Evolutionary conservation across 2,888 invertebrate species (phyloP), one percentile per base, ranked within the genome.

Genomic region (Lydus trimaculatus): DNA sequence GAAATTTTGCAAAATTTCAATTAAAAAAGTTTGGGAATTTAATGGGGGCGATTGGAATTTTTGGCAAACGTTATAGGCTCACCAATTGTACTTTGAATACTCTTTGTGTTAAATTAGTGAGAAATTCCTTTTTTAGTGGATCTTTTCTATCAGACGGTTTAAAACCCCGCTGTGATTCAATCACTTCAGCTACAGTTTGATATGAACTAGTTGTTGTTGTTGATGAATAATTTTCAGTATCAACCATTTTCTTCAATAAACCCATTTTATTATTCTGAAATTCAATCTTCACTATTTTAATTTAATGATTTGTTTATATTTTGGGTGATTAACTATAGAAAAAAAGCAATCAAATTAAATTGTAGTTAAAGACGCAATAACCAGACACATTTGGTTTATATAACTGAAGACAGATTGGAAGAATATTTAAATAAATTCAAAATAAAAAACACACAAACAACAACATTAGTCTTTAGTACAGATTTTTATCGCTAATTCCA

Each of bases 141-240:
- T 96, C 94, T 82, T 91, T 91, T 84, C 91, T 89, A 85, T 96
- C 95, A 2, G 95, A 95, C 0, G 95, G 95, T 80, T 94, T 94
- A 85, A 94, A 94, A 39, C 95, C 94, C 33, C 94, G 88, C 73
- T 90, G 89, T 63, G 90, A 90, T 80, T 93, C 89, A 71, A 94
- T 87, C 17, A 90, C 87, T 81, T 90, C 90, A 76, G 85, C 33
- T 36, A 59, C 23, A 23, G 52, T 11, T 13, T 52, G 52, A 52
- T 52, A 52, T 25, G 48, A 52, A 17, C 43, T 43, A 17, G n/a
- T 17, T 17, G 48, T 52, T 17, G 43, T 43, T 43, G 39, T 39
- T 48, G 52, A 23, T 52, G 52, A 52, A 52, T 52, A 52, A 25
- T 52, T 52, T 23, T 23, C 52, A 6, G 52, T 23, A 52, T 52